Base-by-base conservation (phyloP, 1,140 invertebrate species). In the Pseudomyrmex cubaensis region DNA sequence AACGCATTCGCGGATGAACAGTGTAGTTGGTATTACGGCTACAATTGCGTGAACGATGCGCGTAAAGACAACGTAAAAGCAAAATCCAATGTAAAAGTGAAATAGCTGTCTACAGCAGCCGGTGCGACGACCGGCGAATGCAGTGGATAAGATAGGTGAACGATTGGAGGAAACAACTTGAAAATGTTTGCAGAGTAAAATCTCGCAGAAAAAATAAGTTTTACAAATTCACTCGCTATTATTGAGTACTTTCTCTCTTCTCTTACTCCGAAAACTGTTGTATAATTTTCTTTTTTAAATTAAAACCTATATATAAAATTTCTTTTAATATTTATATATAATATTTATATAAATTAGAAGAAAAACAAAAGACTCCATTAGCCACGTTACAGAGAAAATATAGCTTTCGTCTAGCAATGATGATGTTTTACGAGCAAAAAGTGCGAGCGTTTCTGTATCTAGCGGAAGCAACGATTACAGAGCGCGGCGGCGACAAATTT, bases 401-500 rank as follows among this genome's bases (percentile, higher is more conserved):
- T 25, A 59, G 48, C 17, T 17, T 46, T 10, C 20, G 48, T 50
- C 17, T 64, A 64, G 57, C 35, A 35, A 13, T 44, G 46, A 75
- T 25, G 52, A 52, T 50, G 50, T 22, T 85, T 87, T 75, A 83
- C 72, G 64, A 75, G 56, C 64, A 61, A 87, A 82, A 82, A 85
- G 63, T 61, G n/a, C n/a, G 35, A 62, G 44, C 20, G 20, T 1
- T n/a, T 77, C 12, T 61, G n/a, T 61, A 22, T 75, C 73, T 67
- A 67, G 35, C 52, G 35, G 75, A 77, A 77, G 52, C 35, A 77
- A 67, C 62, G 48, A 35, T 67, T 67, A 35, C 35, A 35, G 35
- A 67, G 50, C 35, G 13, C 52, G 22, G 56, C 54, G 7, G 75
- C 64, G 72, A 86, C 73, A 83, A 87, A 87, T 87, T 87, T 64